Conservation (phyloP, 2,888 invertebrate genomes). For the Oasisia sp. region DNA sequence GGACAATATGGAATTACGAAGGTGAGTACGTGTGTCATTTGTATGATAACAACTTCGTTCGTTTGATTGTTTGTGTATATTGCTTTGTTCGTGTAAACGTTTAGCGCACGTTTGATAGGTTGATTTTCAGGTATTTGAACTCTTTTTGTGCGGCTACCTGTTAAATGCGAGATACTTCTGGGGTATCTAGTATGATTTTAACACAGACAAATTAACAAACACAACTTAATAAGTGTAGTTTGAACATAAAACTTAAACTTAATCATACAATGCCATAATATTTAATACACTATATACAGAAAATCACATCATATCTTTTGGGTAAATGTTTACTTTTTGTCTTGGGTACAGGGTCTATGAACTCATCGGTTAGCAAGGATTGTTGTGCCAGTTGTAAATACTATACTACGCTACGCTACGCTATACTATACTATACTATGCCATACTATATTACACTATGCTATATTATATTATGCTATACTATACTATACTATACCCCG, state of each 20-base stretch:
- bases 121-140: neutral
- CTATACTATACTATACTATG: no score
- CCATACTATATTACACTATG: no score
- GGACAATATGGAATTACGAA: constrained; percentile 1
- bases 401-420: no score
- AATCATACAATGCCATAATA: neutral
- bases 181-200: neutral
- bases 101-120: neutral
- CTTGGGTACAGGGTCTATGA: neutral
- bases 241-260: neutral
- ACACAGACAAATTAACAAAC: neutral
- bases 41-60: neutral
- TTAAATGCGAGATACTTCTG: neutral
- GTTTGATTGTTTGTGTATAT: neutral
- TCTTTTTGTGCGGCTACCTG: neutral
- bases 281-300: neutral
- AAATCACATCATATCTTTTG: neutral
- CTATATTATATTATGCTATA: no score
- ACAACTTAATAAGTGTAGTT: neutral
- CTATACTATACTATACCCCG: no score
- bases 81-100: neutral
- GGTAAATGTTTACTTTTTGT: neutral
- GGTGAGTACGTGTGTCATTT: neutral
- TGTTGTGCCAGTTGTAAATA: no score
- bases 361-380: no score